A percentile compares a stretch with the other conserved stretches of the same genome.
phyloP scores from a whole-genome alignment of 2,797 vertebrate species.

The Austrolebias charrua region DNA sequence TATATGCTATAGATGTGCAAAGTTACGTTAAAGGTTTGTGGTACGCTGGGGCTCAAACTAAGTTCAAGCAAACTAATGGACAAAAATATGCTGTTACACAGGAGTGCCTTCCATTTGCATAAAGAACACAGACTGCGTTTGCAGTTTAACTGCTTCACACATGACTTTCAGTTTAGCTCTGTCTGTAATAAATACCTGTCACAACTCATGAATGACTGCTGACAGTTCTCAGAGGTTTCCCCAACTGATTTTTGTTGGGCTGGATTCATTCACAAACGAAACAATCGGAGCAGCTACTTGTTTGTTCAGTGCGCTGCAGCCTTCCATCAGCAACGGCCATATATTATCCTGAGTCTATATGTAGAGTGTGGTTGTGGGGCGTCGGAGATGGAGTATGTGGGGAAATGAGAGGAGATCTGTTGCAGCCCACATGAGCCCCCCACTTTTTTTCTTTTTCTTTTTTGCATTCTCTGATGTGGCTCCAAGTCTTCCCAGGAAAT shows the following conservation, averaged over 20 bases:
- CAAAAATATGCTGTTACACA: constrained; percentile 14
- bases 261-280: constrained; percentile 44
- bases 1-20: too few relatives aligned
- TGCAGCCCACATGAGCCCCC: constrained; percentile 70
- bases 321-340: constrained; percentile 47
- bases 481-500: constrained; percentile 67
- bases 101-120: constrained; percentile 31
- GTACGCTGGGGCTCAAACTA: neutral
- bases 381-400: constrained; percentile 60
- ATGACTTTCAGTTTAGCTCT: constrained; percentile 2
- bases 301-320: constrained; percentile 48
- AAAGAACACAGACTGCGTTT: constrained; percentile 7
- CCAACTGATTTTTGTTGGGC: constrained; percentile 26
- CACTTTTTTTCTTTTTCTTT: neutral
- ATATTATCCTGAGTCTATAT: constrained; percentile 61
- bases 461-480: constrained; percentile 75
- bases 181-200: constrained; percentile 31
- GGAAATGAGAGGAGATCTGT: constrained; percentile 73
- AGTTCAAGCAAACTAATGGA: constrained; percentile 4
- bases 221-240: constrained; percentile 31
- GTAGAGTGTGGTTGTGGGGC: constrained; percentile 60
- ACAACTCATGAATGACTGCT: constrained; percentile 18
- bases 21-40: neutral
- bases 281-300: constrained; percentile 59
- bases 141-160: constrained; percentile 40